Evolutionary conservation across 2,888 invertebrate species (phyloP), one percentile per base, ranked within the genome.

Genomic region (Drosophila crucigera): DNA sequence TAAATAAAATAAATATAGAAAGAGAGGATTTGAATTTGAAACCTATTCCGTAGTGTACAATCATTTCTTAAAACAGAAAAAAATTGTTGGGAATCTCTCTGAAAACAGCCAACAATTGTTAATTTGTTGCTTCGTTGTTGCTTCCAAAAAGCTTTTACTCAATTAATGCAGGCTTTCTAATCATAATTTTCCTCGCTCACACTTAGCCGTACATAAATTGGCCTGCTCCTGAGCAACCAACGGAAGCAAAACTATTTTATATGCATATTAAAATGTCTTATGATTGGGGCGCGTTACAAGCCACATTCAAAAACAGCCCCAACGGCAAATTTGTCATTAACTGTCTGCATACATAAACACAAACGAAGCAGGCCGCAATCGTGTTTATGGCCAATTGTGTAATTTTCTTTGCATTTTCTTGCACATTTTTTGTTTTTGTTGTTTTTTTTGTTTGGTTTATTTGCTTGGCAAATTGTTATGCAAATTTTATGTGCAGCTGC

Each of bases 351-450:
- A 31, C 16, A 58, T 41, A 39, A 35, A 55, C 54, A 55, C 54
- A 54, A 31, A 35, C 33, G 39, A 37, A 30, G 54, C 35, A 31
- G 47, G 61, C 39, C 53, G 66, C 73, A 76, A 78, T 76, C 75
- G 78, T 80, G 84, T 84, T 84, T 84, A 84, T 78, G 72, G 74
- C 76, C 74, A 84, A 84, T 84, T 84, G 84, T 87, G 88, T 77
- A 84, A 84, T 84, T 87, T 80, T 84, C 76, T 76, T 65, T 80
- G 67, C 73, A 68, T 64, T 68, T 74, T 71, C 68, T 71, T 66
- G 58, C 65, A 41, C 47, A 55, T 62, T 69, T 63, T 68, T 71
- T 25, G 7, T 7, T 22, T 0, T n/a, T 22, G 2, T 28, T 53
- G 56, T 64, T 33, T 22, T 33, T 22, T 22, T 35, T 25, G 14